Conservation (phyloP, 2,888 invertebrate species). For the Pemphredon lugubris region DNA sequence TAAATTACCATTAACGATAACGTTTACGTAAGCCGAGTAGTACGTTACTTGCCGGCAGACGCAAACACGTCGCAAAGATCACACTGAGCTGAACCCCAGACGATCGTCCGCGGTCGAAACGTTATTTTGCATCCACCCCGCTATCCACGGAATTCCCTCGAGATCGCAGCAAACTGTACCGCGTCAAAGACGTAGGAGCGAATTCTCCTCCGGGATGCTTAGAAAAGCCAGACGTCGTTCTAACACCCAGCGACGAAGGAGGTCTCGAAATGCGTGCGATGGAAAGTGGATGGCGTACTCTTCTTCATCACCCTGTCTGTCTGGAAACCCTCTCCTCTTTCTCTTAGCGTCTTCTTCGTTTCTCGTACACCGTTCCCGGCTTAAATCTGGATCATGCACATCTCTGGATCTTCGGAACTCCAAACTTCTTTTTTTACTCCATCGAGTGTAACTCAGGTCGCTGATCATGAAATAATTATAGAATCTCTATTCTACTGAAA, state of each 20-base stretch:
- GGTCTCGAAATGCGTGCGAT: conserved; percentile 61
- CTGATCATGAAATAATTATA: too few relatives aligned
- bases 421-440: conserved; percentile 4
- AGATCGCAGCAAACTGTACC: conserved; percentile 11
- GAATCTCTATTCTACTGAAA: too few relatives aligned
- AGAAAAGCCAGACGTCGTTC: conserved; percentile 42
- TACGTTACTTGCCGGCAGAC: conserved; percentile 17
- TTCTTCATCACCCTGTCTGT: conserved; percentile 49
- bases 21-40: conserved; percentile 13
- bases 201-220: conserved; percentile 30
- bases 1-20: conserved; percentile 18
- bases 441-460: too few relatives aligned
- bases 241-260: conserved; percentile 38
- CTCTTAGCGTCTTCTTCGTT: not conserved
- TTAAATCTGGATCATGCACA: not conserved
- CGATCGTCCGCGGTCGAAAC: conserved; percentile 14
- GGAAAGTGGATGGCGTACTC: conserved; percentile 60
- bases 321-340: conserved; percentile 26
- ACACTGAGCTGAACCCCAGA: conserved; percentile 3
- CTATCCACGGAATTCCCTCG: conserved; percentile 43
- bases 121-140: conserved; percentile 39
- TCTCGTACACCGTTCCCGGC: not conserved
- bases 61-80: conserved; percentile 17
- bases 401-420: not conserved
- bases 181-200: conserved; percentile 4